phyloP scores from a whole-genome alignment of 2,888 invertebrate genomes.

The Amblyteles armatorius region DNA sequence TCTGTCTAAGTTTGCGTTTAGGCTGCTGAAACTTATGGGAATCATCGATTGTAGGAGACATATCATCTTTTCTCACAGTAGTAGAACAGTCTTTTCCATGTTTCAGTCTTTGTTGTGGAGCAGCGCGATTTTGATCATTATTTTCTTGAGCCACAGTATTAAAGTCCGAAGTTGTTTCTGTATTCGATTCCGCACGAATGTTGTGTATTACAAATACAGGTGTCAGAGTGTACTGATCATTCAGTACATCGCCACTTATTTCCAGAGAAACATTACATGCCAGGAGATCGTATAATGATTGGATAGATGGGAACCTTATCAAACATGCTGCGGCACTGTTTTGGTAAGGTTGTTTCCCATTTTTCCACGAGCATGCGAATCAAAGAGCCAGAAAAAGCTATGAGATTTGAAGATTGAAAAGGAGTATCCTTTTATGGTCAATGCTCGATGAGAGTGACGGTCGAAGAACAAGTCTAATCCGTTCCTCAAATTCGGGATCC shows the following conservation, averaged over 20 bases:
- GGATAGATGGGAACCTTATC: neutral
- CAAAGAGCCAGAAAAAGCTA: neutral
- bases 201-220: neutral
- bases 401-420: neutral
- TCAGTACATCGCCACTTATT: too few species aligned
- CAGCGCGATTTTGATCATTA: too few species aligned
- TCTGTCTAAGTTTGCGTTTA: too few species aligned
- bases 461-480: constrained; percentile 11
- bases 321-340: constrained; percentile 31
- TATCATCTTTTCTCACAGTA: too few species aligned
- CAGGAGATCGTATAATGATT: constrained; percentile 13
- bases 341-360: constrained; percentile 55
- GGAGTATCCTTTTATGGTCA: neutral
- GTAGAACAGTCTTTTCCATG: too few species aligned
- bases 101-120: too few species aligned
- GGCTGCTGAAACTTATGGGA: too few species aligned
- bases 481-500: constrained; percentile 12
- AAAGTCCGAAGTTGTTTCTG: neutral
- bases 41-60: too few species aligned
- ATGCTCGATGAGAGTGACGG: neutral
- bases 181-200: neutral
- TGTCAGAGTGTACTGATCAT: constrained; percentile 5
- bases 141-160: too few species aligned
- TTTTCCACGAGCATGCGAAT: constrained; percentile 73
- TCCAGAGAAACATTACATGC: constrained; percentile 6